Evolutionary conservation across 2,888 invertebrate species (phyloP).

Genomic region (Drosophila rellima): DNA sequence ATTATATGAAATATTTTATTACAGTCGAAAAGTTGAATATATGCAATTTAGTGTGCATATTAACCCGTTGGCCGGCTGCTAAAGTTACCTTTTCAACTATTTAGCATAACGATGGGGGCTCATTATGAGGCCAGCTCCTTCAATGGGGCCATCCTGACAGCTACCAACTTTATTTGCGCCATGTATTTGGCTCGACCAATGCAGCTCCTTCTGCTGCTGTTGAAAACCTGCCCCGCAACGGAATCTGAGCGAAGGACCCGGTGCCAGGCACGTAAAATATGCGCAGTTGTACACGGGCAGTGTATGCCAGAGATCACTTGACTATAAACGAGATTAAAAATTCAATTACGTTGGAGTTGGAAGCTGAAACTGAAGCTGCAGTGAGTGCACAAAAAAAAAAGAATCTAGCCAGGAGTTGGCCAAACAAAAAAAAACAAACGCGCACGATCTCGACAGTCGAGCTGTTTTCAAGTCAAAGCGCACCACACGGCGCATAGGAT

Average conservation of each 20-base stretch:
- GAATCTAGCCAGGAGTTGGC: constrained; percentile 33
- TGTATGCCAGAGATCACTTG: constrained; percentile 85
- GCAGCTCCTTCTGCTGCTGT: constrained; percentile 6
- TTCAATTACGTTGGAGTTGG: constrained; percentile 85
- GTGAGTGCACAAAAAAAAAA: constrained; percentile 29
- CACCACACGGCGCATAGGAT: constrained; percentile 36
- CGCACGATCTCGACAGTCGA: constrained; percentile 28
- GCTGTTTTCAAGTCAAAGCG: constrained; percentile 71
- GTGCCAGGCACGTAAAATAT: constrained; percentile 79
- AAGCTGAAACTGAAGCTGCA: constrained; percentile 76
- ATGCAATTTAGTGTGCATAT: constrained; percentile 70
- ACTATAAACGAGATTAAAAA: constrained; percentile 86
- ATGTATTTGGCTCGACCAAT: constrained; percentile 55
- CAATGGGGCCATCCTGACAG: constrained; percentile 27
- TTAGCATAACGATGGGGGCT: constrained; percentile 73
- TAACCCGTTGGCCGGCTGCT: constrained; percentile 52
- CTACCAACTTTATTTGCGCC: constrained; percentile 69
- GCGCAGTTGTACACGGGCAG: constrained; percentile 76
- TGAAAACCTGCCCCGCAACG: constrained; percentile 34
- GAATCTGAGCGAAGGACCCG: constrained; percentile 47
- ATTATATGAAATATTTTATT: constrained; percentile 60
- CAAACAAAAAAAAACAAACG: constrained; percentile 55
- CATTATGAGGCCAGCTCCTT: constrained; percentile 54
- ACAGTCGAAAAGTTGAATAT: constrained; percentile 61
- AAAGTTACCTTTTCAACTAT: constrained; percentile 68